Conservation (phyloP, 2,888 invertebrate genomes). For the Heliconius hortense region DNA sequence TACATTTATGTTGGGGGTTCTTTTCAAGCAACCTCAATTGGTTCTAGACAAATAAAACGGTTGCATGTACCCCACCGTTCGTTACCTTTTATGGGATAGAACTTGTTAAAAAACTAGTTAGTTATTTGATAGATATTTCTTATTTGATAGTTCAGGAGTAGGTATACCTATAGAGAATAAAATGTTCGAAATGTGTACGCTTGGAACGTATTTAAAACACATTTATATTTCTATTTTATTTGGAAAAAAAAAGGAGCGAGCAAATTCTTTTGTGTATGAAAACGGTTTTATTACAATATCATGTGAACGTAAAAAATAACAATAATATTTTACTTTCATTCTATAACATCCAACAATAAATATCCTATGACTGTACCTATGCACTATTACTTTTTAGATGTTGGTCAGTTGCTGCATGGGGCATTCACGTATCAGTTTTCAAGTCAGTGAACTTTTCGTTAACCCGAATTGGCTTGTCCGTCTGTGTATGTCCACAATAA, state of each 20-base stretch:
- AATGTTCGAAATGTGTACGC: too few relatives aligned
- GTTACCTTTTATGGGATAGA: background rate
- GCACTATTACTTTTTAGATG: constrained; percentile 17
- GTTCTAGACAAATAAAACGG: constrained; percentile 21
- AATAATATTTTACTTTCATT: background rate
- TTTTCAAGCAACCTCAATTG: constrained; percentile 14
- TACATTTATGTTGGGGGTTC: constrained; percentile 18
- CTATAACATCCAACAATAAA: background rate
- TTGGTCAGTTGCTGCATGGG: constrained; percentile 43
- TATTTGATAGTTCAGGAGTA: too few relatives aligned
- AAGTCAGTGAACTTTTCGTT: constrained; percentile 71
- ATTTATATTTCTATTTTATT: too few relatives aligned
- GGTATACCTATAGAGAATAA: too few relatives aligned
- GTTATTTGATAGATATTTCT: background rate
- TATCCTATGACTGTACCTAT: too few relatives aligned
- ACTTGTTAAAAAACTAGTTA: background rate
- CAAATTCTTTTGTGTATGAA: too few relatives aligned
- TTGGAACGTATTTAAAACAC: too few relatives aligned
- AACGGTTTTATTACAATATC: too few relatives aligned
- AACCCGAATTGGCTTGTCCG: constrained; percentile 68
- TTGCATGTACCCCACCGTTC: background rate
- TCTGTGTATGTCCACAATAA: constrained; percentile 63
- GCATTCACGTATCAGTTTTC: constrained; percentile 43
- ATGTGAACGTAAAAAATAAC: background rate
- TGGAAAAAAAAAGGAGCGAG: too few relatives aligned